Conservation (phyloP, 2,888 invertebrate species). For the Scrobipalpa costella region DNA sequence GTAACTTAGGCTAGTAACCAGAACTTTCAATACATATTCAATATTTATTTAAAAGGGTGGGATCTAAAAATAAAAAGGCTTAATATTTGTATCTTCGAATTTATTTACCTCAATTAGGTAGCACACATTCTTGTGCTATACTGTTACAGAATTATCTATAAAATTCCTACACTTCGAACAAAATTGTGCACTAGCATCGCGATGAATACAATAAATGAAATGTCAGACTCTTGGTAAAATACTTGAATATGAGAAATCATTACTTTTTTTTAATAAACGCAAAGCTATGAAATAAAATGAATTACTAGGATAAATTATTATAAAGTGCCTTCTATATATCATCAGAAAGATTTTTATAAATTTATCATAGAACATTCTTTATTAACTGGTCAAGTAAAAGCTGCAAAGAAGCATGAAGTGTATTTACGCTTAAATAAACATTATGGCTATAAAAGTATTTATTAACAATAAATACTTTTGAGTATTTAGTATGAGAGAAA, state of each 20-base stretch:
- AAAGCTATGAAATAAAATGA: constrained; percentile 28
- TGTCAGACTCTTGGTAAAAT: constrained; percentile 29
- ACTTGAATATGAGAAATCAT: constrained; percentile 36
- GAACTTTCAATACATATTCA: too few species aligned
- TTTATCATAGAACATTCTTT: constrained; percentile 6
- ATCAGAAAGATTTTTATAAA: background rate
- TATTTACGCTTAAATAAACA: constrained; percentile 38
- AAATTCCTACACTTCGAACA: constrained; percentile 62
- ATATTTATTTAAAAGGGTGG: background rate
- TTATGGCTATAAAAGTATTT: constrained; percentile 49
- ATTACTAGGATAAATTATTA: too few species aligned
- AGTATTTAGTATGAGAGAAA: constrained; percentile 33
- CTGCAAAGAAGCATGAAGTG: constrained; percentile 31
- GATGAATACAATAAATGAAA: constrained; percentile 42
- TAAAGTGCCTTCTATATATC: background rate
- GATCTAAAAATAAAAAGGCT: constrained; percentile 15
- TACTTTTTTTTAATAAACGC: constrained; percentile 30
- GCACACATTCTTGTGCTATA: constrained; percentile 70
- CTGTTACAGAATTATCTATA: constrained; percentile 66
- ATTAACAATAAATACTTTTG: constrained; percentile 47
- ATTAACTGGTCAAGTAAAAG: constrained; percentile 12
- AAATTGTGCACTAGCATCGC: constrained; percentile 69
- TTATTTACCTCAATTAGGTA: constrained; percentile 71
- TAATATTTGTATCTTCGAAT: constrained; percentile 47
- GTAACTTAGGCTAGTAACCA: too few species aligned